Base-by-base conservation (phyloP, 1,140 invertebrate genomes). In the Cydia pomonella region DNA sequence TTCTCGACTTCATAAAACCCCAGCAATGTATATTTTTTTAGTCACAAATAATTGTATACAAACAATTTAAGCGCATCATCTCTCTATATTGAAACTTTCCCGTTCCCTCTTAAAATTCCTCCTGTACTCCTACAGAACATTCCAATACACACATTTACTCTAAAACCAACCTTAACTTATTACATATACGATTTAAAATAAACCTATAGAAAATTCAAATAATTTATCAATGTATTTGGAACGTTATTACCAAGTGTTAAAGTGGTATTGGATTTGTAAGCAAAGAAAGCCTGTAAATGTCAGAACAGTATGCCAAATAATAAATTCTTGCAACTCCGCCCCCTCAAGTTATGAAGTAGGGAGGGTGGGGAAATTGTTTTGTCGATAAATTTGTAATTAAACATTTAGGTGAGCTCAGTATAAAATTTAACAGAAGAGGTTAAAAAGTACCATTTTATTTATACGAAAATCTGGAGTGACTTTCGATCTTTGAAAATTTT, bases 291-390 rank as follows among this genome's bases (percentile, higher is more conserved):
- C 69, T 73, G 73, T 77, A 73, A 76, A 71, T 41, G 77, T 73
- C 76, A 74, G 23, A 38, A 69, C 74, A 75, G 69, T 78, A 75
- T 75, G 77, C 33, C 44, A 47, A 62, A 64, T 78, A 47, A 75
- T 78, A 78, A 78, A 78, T 78, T 64, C 29, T 59, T 16, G 27
- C 33, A 72, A 62, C 74, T 21, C 74, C 77, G 77, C 77, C 77
- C 77, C 38, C 13, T 29, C 47, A 13, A n/a, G 63, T 64, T 69
- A 69, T 33, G 64, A 33, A 18, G 47, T 7, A 33, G 64, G 2
- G 2, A 69, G 64, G 64, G 64, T 9, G 64, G 64, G 33, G 64
- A 69, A 33, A 69, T 5, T 7, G 4, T 69, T 9, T n/a, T 69
- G 29, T 69, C 64, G 64, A 69, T 69, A 69, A 7, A 38, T 2